These are phyloP conservation scores for Donacobius atricapilla DNA, from an alignment of 2,113 vertebrate genomes.

Conservation along the genomic window DNA sequence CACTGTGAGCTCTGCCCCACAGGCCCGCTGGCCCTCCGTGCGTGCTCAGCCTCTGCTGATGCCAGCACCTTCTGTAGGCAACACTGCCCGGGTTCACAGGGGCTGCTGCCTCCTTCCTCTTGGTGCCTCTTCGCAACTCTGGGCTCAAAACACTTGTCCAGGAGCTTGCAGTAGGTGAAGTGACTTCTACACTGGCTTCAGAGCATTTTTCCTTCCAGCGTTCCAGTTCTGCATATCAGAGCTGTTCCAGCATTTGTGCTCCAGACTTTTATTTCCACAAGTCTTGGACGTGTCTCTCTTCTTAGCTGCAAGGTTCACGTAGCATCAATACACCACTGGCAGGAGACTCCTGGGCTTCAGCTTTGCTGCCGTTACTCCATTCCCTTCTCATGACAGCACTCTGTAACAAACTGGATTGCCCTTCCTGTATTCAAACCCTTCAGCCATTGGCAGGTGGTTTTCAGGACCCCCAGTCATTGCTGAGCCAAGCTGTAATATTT, in stretches of 20 bases:
- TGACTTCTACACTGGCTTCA: background rate
- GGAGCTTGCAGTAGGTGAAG: background rate
- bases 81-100: background rate
- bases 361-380: background rate
- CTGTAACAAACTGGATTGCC: background rate
- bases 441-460: background rate
- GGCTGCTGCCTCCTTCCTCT: background rate
- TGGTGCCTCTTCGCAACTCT: background rate
- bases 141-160: background rate
- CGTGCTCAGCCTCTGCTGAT: background rate
- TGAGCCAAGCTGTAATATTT: background rate
- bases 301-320: background rate
- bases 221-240: background rate
- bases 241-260: background rate
- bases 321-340: background rate
- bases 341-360: background rate
- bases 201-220: background rate
- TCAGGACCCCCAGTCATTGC: background rate
- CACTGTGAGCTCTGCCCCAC: background rate
- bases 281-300: background rate
- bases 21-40: background rate
- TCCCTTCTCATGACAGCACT: background rate
- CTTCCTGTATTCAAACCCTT: background rate
- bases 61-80: background rate
- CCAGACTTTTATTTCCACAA: background rate